Evolutionary conservation across 2,797 vertebrate genomes (phyloP), one percentile per base, ranked within the genome.

Genomic region (Salmo trutta): DNA sequence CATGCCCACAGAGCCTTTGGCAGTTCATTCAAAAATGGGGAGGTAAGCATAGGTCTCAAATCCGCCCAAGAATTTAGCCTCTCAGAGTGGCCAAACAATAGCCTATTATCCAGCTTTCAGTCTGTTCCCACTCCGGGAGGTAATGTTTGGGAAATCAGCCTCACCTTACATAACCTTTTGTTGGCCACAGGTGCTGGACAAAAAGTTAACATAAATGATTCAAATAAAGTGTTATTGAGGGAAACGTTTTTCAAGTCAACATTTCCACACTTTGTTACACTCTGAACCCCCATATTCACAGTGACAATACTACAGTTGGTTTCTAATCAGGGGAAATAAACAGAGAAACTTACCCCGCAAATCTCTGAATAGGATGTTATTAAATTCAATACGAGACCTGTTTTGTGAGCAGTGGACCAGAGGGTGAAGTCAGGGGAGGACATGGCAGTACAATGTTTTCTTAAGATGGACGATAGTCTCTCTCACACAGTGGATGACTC

Each of bases 11-110:
- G 85, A 84, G 81, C 81, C 79, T 75, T 81, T 81, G 83, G 75
- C 76, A 79, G 80, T 80, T 91, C 89, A 93, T 91, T 90, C 87
- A 91, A 91, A 92, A 89, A 88, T 73, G 80, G 73, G 75, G 75
- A 75, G 79, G 66, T 31, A 65, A 47, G 73, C 41, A 4, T 62
- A n/a, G 72, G 71, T 82, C 88, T 85, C 87, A 77, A 84, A 83
- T 86, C 77, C 52, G 54, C 65, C 76, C 84, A 86, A 80, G 81
- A 86, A 82, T 84, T 85, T 89, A 85, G 86, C 82, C 83, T 82
- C 78, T 62, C 82, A 81, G 68, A 79, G 3, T 27, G 75, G 84
- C 86, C 86, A 87, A 47, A 90, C 82, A 85, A 85, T 82, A 73
- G 64, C 77, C 79, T 83, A 51, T 81, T 81, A 79, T 84, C 83